Evolutionary conservation across 2,797 vertebrate genomes (phyloP), one percentile per base, ranked within the genome.

Genomic region (Microctenopoma steveboyesi): DNA sequence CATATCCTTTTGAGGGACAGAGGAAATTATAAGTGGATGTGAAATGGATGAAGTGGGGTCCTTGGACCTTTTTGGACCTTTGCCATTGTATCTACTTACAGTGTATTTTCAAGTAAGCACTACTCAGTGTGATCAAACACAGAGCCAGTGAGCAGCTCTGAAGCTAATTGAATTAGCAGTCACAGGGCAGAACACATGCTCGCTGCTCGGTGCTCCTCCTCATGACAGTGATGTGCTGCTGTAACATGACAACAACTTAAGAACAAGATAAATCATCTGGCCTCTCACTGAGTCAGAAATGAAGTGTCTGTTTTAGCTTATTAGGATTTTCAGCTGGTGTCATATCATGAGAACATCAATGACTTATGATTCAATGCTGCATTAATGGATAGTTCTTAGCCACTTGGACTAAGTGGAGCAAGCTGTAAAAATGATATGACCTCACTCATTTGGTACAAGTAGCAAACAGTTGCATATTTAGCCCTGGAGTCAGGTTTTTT

Each of bases 81-180:
- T 28, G 30, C 45, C 50, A 13, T 25, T 35, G 49, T 47, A 15
- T 70, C 53, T 74, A 48, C 47, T 33, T 35, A 50, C 35, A 12
- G 42, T 69, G 51, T 56, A 16, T 64, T 74, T 72, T 64, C 18
- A 5, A 54, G 67, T 61, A 30, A 47, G 63, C 62, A 56, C 81
- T 71, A 64, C 40, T 15, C 7, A 8, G 56, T 61, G 39, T 81
- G 74, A 73, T 81, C 69, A 59, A 74, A 74, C 14, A 7, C 61
- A 63, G 64, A 72, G 15, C 3, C 45, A 56, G 69, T 69, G 64
- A 55, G 53, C 70, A 71, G 73, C 76, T 81, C 73, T 74, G 50
- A 81, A 65, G 82, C 55, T 73, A 79, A 91, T 81, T 83, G 72
- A 88, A 86, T 92, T 86, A 89, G 28, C 73, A 79, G 84, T 91